Base-by-base conservation (phyloP, 2,113 vertebrate species). In the Sapayoa aenigma region DNA sequence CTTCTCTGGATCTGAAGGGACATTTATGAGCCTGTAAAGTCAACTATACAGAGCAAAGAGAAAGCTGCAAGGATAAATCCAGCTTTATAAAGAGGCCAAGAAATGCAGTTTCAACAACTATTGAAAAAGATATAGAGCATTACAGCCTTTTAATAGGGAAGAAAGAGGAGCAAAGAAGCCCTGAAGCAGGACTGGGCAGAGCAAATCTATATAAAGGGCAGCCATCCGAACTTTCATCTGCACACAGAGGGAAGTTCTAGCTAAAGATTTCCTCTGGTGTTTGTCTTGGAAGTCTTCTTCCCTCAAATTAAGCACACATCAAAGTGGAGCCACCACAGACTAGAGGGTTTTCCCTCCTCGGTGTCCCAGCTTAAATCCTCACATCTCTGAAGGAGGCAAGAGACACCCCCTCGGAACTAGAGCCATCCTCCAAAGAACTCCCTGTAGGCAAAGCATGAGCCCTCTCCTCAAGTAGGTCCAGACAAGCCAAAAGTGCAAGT, bases 381-480 rank as follows among this genome's bases (percentile, higher is more conserved):
- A 10, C 9, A 33, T 4, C 50, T 52, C 59, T 8, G 8, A 67
- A 8, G 4, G 20, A 6, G 24, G 8, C 13, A 20, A 58, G 7
- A 77, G 18, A 12, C 9, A 35, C 2, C 11, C 35, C 15, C 15
- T 37, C 46, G 21, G 12, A 62, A 22, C 8, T 11, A 62, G 2
- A 71, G 42, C 20, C 2, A 0, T 13, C 46, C 49, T 62, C 30
- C 62, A 46, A 30, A 49, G 24, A 66, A 12, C 53, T 46, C 35
- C 22, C 60, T 15, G 14, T 17, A 24, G n/a, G 28, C 23, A 53
- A 24, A 46, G 22, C 0, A 0, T 1, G 7, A 84, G 20, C 14
- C 12, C 5, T n/a, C 55, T 68, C 14, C 33, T 23, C 39, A 8
- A 14, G 14, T 0, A 30, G 16, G 30, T 4, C 5, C 35, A 6